These are phyloP conservation scores for Arion vulgaris DNA, from an alignment of 1,140 invertebrate genomes.

Conservation along the genomic window DNA sequence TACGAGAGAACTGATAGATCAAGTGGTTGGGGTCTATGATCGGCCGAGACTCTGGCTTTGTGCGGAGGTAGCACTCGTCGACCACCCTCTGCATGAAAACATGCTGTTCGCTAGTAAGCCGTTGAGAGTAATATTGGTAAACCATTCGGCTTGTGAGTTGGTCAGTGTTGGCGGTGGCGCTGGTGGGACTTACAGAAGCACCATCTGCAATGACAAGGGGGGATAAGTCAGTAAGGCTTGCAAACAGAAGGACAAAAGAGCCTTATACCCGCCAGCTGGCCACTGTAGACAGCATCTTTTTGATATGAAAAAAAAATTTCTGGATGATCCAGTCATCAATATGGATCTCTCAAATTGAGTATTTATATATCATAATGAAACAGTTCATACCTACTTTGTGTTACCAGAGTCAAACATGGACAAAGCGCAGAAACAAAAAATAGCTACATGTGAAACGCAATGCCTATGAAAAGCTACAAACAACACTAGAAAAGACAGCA, in stretches of 20 bases:
- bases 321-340: no score
- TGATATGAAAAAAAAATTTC: no score
- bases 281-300: background rate
- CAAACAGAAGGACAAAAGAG: background rate
- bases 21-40: conserved; percentile 65
- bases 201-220: conserved; percentile 39
- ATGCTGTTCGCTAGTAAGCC: conserved; percentile 65
- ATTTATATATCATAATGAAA: no score
- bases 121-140: conserved; percentile 69
- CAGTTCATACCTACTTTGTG: no score
- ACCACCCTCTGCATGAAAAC: conserved; percentile 68
- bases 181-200: conserved; percentile 14
- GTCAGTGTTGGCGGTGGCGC: conserved; percentile 55
- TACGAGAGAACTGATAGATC: conserved; percentile 71
- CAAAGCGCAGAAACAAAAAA: no score
- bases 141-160: conserved; percentile 67
- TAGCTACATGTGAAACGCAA: no score
- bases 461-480: no score
- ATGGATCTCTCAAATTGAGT: no score
- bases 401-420: no score
- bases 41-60: conserved; percentile 54
- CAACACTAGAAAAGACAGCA: no score
- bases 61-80: conserved; percentile 63
- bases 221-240: conserved; percentile 19
- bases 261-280: background rate